These are phyloP conservation scores for Hesperia comma DNA, from an alignment of 2,888 invertebrate genomes.

Conservation along the genomic window DNA sequence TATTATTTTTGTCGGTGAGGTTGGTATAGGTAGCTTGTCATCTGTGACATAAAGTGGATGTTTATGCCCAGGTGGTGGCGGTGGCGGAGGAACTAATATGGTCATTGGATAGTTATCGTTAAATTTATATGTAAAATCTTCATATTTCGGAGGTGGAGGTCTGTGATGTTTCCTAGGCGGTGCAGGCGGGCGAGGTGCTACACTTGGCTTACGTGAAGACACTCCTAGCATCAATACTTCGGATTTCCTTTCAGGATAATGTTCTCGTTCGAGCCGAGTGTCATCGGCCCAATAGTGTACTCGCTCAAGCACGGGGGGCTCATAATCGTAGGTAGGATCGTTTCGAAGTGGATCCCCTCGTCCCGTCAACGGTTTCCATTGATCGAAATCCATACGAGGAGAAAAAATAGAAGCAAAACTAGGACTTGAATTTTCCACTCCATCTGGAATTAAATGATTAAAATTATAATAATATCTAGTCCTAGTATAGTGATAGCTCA, in stretches of 20 bases:
- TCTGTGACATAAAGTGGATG: slow-evolving; percentile 63
- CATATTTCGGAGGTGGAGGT: slow-evolving; percentile 69
- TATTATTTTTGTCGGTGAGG: slow-evolving; percentile 51
- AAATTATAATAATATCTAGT: slow-evolving; percentile 3
- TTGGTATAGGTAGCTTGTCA: slow-evolving; percentile 53
- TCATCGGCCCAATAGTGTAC: slow-evolving; percentile 92
- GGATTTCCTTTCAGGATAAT: slow-evolving; percentile 84
- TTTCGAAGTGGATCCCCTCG: slow-evolving; percentile 92
- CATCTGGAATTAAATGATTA: slow-evolving; percentile 57
- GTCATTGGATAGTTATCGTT: slow-evolving; percentile 85
- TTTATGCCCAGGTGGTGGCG: slow-evolving; percentile 76
- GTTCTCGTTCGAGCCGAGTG: slow-evolving; percentile 82
- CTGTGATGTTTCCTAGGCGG: slow-evolving; percentile 56
- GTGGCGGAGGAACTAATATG: slow-evolving; percentile 88
- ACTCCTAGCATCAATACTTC: slow-evolving; percentile 88
- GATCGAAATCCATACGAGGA: slow-evolving; percentile 92
- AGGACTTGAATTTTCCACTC: slow-evolving; percentile 51
- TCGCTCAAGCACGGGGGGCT: slow-evolving; percentile 90
- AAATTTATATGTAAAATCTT: slow-evolving; percentile 79
- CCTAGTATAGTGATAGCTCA: no score
- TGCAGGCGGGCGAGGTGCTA: slow-evolving; percentile 70
- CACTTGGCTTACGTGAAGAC: slow-evolving; percentile 87
- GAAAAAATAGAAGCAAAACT: slow-evolving; percentile 80
- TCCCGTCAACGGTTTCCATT: slow-evolving; percentile 91
- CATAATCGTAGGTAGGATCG: slow-evolving; percentile 93